These are phyloP conservation scores for Spermophilus dauricus DNA, from an alignment of 2,113 vertebrate genomes.

Conservation along the genomic window DNA sequence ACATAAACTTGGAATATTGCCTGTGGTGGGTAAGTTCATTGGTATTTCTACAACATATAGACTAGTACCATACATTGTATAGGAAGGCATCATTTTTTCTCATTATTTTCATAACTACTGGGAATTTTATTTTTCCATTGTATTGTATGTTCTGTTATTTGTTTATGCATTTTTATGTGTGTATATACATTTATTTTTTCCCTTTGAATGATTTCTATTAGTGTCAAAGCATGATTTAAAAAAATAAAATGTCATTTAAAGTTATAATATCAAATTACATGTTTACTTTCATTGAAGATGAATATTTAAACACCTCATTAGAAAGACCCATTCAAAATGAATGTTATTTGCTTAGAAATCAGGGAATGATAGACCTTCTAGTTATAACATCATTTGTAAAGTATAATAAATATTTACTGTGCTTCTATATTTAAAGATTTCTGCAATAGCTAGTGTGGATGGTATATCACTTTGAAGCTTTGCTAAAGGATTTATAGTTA, in stretches of 20 bases:
- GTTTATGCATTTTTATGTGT: background rate
- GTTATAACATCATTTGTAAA: conserved; percentile 5
- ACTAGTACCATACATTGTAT: conserved; percentile 63
- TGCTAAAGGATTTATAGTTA: background rate
- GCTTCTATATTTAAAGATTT: conserved; percentile 33
- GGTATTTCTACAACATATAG: conserved; percentile 88
- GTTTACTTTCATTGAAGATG: conserved; percentile 77
- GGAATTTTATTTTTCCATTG: conserved; percentile 62
- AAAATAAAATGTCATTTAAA: conserved; percentile 72
- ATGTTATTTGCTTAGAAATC: conserved; percentile 28
- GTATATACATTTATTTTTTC: background rate
- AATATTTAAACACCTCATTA: conserved; percentile 78
- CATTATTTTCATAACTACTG: conserved; percentile 71
- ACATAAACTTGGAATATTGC: conserved; percentile 87
- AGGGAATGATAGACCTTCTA: conserved; percentile 23
- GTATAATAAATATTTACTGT: conserved; percentile 30
- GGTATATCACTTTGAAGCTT: background rate
- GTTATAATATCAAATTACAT: conserved; percentile 74
- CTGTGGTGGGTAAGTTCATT: conserved; percentile 90
- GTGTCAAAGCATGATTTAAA: conserved; percentile 56
- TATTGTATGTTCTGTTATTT: conserved; percentile 48
- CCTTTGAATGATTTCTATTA: conserved; percentile 59
- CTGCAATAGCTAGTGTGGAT: background rate
- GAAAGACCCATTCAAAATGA: conserved; percentile 80
- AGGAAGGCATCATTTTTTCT: conserved; percentile 53